These are phyloP conservation scores for Pollimyrus isidori DNA, from an alignment of 2,113 vertebrate species.

Conservation along the genomic window DNA sequence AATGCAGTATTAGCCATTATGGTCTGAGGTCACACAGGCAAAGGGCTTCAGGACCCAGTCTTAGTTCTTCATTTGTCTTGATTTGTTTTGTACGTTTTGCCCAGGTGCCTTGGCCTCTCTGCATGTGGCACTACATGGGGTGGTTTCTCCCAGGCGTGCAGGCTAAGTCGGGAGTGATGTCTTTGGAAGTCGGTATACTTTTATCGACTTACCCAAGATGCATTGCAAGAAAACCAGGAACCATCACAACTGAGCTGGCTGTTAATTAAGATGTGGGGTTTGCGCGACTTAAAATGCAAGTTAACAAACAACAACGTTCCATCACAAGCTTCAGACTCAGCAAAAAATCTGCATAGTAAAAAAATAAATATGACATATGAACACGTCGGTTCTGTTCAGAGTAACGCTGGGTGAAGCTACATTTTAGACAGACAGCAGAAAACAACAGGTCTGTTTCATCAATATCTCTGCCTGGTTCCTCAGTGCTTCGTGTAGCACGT, in stretches of 20 bases:
- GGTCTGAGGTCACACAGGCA: too few species aligned
- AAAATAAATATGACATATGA: background rate
- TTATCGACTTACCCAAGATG: too few species aligned
- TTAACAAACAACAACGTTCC: background rate
- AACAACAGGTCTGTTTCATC: background rate
- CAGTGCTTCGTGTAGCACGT: background rate
- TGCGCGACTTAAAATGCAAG: background rate
- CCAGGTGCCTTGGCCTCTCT: too few species aligned
- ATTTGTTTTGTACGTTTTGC: too few species aligned
- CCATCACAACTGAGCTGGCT: background rate
- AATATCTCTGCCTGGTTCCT: background rate
- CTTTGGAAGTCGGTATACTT: too few species aligned
- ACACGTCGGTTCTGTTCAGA: background rate
- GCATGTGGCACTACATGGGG: too few species aligned
- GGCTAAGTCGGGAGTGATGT: too few species aligned
- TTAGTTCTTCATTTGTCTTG: too few species aligned
- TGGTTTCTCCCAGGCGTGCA: too few species aligned
- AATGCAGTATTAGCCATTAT: too few species aligned
- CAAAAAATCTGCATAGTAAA: background rate
- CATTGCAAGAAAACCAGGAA: background rate
- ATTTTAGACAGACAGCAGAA: background rate
- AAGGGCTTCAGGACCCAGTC: too few species aligned
- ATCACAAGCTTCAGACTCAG: background rate
- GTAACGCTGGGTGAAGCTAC: background rate
- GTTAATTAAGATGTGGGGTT: background rate